Percentiles rank a stretch among this genome's conserved stretches.
phyloP scores from a whole-genome alignment of 2,113 vertebrate genomes.

The Callocephalon fimbriatum region DNA sequence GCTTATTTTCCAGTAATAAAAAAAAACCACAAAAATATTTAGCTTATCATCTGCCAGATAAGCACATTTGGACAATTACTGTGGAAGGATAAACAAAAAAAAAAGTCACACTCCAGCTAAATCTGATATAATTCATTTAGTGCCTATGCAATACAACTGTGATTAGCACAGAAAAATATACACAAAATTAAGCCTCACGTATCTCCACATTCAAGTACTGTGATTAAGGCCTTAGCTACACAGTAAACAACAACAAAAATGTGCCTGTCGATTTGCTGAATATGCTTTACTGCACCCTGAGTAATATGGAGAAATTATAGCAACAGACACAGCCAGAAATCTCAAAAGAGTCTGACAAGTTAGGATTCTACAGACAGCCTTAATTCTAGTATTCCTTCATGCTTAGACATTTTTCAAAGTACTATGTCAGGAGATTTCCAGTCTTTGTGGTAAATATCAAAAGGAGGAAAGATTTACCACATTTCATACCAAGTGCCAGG shows the following conservation, averaged over 20 bases:
- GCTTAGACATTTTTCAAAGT: not conserved
- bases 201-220: not conserved
- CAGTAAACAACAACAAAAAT: not conserved
- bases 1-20: not conserved
- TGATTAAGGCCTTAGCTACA: not conserved
- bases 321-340: not conserved
- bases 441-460: not conserved
- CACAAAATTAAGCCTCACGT: not conserved
- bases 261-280: not conserved
- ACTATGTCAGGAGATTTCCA: not conserved
- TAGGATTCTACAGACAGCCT: not conserved
- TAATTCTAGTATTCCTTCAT: not conserved
- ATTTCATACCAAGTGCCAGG: not conserved
- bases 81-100: not conserved
- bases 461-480: not conserved
- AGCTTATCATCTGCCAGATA: not conserved
- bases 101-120: not conserved
- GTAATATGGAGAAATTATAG: not conserved
- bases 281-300: accelerated
- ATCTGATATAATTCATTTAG: not conserved
- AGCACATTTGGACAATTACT: not conserved
- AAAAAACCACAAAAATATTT: not conserved
- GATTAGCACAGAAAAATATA: not conserved
- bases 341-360: not conserved
- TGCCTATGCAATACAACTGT: not conserved